Base-by-base conservation (phyloP, 2,113 vertebrate genomes). In the Alectura lathami region DNA sequence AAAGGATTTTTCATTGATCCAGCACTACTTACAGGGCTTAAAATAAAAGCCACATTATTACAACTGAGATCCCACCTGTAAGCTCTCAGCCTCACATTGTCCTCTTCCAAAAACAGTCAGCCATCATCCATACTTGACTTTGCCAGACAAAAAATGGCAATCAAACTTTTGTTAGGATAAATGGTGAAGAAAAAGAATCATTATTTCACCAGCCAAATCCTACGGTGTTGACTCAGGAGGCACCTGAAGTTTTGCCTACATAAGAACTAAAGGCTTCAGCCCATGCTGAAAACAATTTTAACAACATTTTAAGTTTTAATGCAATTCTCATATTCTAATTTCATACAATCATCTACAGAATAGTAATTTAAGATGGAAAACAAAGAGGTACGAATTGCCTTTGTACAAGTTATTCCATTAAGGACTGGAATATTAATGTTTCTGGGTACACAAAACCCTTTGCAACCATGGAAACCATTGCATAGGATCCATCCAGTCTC, bases 41-140 rank as follows among this genome's bases (percentile, higher is more conserved):
- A 77, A 54, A 27, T 53, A 2, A 15, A 17, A 54, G 23, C 59
- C 32, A 57, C n/a, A 23, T 83, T 57, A 50, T 57, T 21, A 63
- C 64, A 77, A n/a, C 70, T 43, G 34, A 69, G 23, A 59, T 42
- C 36, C 51, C 78, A 98, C 97, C 97, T 98, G 85, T 98, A 98
- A 66, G 97, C 91, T 81, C 98, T 96, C 32, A 98, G 85, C 89
- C 97, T 97, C 47, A 97, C 93, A 0, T 23, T 38, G 27, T 98
- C 98, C 80, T 98, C 75, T 21, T 98, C 96, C 91, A 98, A 91
- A 60, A 98, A 84, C 4, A 95, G 96, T 66, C 92, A 97, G 27
- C 97, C 98, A 30, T 97, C 97, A 66, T 97, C 97, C 62, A 34
- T 97, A 97, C 22, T 94, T 94, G 32, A 98, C 96, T 79, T 98